These are phyloP conservation scores for human DNA, from an alignment of 2,113 vertebrate species.

Conservation along the genomic window GRCh38 chr11:83936501-83937000, in stretches of 20 bases:
- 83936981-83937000: background rate
- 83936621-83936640: background rate
- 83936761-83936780: background rate
- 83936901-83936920: background rate
- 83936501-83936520: conserved; percentile 25
- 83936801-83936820: background rate
- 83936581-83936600: background rate
- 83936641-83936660: background rate
- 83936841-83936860: background rate
- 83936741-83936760: background rate
- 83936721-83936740: background rate
- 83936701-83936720: background rate
- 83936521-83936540: conserved; percentile 36
- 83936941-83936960: background rate
- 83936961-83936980: background rate
- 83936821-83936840: background rate
- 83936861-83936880: background rate
- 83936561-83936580: conserved; percentile 12
- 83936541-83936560: background rate
- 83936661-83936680: conserved; percentile 45
- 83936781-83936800: conserved; percentile 31
- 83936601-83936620: background rate
- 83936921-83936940: background rate
- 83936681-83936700: conserved; percentile 42
- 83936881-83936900: background rate